phyloP scores from a whole-genome alignment of 2,797 vertebrate genomes.

The Pampus argenteus region DNA sequence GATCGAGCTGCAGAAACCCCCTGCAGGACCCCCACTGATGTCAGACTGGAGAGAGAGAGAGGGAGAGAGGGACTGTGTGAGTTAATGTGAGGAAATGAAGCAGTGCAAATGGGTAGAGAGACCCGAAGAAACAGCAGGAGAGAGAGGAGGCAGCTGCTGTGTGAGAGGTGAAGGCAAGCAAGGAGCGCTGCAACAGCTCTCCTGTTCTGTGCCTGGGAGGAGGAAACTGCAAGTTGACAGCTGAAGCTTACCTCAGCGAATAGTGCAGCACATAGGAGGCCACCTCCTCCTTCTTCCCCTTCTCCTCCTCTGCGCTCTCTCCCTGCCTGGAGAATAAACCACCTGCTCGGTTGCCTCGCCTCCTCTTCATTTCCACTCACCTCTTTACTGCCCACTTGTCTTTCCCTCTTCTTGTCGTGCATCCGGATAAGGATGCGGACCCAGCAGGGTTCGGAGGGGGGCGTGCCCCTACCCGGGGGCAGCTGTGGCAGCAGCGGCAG shows the following conservation, averaged over 20 bases:
- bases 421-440: constrained; percentile 83
- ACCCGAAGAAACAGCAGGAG: constrained; percentile 30
- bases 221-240: constrained; percentile 64
- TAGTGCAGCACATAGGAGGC: constrained; percentile 51
- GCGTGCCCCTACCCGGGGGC: constrained; percentile 87
- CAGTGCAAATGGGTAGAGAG: constrained; percentile 53
- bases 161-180: constrained; percentile 62
- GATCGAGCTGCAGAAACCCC: constrained; percentile 68
- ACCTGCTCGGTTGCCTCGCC: constrained; percentile 46
- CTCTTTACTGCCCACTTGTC: constrained; percentile 30
- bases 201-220: constrained; percentile 36
- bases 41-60: constrained; percentile 72
- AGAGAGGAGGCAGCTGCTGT: constrained; percentile 37
- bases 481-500: constrained; percentile 89
- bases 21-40: constrained; percentile 88
- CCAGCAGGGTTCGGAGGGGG: constrained; percentile 90
- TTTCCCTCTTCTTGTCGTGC: constrained; percentile 21
- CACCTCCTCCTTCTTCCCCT: constrained; percentile 39
- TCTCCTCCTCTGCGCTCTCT: constrained; percentile 14
- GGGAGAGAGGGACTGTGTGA: constrained; percentile 39
- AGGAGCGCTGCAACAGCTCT: constrained; percentile 40
- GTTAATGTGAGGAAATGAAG: constrained; percentile 60
- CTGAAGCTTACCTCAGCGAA: constrained; percentile 64
- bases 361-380: constrained; percentile 31
- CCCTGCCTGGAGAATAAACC: constrained; percentile 48